Percentiles rank a stretch among this genome's conserved stretches.
phyloP scores from a whole-genome alignment of 2,113 vertebrate species.

The Chamaea fasciata region DNA sequence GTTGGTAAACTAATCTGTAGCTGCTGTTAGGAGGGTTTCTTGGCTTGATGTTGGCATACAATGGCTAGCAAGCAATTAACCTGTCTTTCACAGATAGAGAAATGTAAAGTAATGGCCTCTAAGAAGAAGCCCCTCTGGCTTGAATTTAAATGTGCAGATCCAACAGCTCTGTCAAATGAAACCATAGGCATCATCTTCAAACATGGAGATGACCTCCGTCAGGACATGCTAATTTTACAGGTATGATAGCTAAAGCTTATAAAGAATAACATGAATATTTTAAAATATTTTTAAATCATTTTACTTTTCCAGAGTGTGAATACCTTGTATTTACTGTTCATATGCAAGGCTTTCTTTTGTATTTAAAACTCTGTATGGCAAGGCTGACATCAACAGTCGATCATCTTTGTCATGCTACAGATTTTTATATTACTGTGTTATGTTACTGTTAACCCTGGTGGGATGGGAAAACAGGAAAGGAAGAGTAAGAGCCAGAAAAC shows the following conservation, averaged over 20 bases:
- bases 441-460: not conserved
- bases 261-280: not conserved
- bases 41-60: not conserved
- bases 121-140: slow-evolving; percentile 99
- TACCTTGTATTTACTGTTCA: not conserved
- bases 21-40: not conserved
- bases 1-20: not conserved
- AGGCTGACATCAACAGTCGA: not conserved
- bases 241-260: slow-evolving; percentile 53
- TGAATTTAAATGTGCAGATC: slow-evolving; percentile 92
- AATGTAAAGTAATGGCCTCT: slow-evolving; percentile 98
- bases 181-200: slow-evolving; percentile 98
- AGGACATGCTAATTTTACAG: slow-evolving; percentile 99
- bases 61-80: not conserved
- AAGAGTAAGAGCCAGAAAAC: not conserved
- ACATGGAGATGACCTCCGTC: slow-evolving; percentile 94
- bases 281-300: not conserved
- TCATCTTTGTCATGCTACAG: not conserved
- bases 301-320: not conserved
- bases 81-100: slow-evolving; percentile 83
- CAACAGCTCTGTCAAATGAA: slow-evolving; percentile 89
- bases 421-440: not conserved
- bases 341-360: not conserved
- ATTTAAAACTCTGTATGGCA: not conserved
- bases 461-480: not conserved